Evolutionary conservation across 2,113 vertebrate genomes (phyloP).

Genomic region (Brienomyrus brachyistius): DNA sequence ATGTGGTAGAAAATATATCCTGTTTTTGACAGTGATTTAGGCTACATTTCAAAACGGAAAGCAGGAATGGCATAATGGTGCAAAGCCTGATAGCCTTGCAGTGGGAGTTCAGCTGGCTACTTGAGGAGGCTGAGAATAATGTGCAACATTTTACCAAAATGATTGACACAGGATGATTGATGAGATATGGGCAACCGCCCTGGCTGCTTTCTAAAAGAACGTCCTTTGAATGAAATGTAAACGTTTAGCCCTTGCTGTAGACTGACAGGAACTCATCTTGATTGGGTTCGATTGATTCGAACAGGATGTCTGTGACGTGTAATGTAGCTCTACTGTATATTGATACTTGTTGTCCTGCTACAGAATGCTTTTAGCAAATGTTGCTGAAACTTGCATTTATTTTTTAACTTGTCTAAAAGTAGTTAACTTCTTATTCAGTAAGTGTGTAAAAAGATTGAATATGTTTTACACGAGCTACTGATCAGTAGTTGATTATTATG

Average conservation of each 20-base stretch:
- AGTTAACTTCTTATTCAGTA: not conserved
- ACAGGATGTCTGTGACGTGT: not conserved
- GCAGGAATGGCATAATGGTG: not conserved
- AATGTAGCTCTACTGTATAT: not conserved
- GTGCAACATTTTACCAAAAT: not conserved
- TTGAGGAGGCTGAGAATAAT: not conserved
- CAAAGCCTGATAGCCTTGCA: not conserved
- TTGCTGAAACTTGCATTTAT: not conserved
- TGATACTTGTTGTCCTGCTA: not conserved
- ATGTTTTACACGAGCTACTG: not conserved
- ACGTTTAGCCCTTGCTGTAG: not conserved
- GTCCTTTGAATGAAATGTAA: not conserved
- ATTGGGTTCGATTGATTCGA: not conserved
- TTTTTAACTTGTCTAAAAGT: not conserved
- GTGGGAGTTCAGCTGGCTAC: not conserved
- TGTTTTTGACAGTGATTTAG: not conserved
- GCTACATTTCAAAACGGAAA: not conserved
- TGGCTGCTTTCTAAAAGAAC: not conserved
- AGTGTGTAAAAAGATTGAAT: not conserved
- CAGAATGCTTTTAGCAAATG: not conserved
- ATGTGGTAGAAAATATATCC: not conserved
- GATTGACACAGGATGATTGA: not conserved
- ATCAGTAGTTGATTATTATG: not conserved
- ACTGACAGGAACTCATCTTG: not conserved
- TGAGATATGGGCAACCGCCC: not conserved